Base-by-base conservation (phyloP, 2,888 invertebrate species). In the Lepidocyrtoides sp. region DNA sequence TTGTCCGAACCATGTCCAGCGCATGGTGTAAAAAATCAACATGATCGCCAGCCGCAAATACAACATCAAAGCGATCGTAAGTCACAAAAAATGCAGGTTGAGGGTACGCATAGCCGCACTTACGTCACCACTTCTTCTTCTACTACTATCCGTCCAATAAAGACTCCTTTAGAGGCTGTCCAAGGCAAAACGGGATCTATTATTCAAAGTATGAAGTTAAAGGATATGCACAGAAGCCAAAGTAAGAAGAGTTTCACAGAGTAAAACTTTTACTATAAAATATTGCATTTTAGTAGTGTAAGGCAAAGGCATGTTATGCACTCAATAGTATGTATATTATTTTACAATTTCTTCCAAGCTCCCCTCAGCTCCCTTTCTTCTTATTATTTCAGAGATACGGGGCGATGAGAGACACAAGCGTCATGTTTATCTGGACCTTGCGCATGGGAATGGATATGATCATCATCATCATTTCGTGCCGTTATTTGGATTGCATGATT, bases 391-490 rank as follows among this genome's bases (percentile, higher is more conserved):
- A 69, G 89, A 60, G 8, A 4, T 10, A 23, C 36, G 89, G 89
- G 83, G 83, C 77, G 72, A 83, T 3, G 48, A 0, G 69, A 81
- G 77, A 86, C 8, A 79, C 17, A 91, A 91, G 66, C 26, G 91
- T 12, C 88, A 91, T 54, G n/a, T 91, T 51, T 77, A 88, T 51
- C 23, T 91, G 3, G 88, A 88, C n/a, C 17, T 91, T 20, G 88
- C 84, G 3, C 20, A 41, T 82, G 72, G 48, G 0, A 44, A 83
- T 17, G 86, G 63, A 29, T n/a, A 82, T 48, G 44, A 29, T 1
- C 84, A 87, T 20, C 86, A 89, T 48, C 77, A 77, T 41, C 84
- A 77, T 63, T 23, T 12, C 26, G 0, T 79, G 0, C 36, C 44
- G 2, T 5, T 32, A 26, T 63, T 83, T 63, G 63, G 26, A n/a